Evolutionary conservation across 2,797 vertebrate species (phyloP), one percentile per base, ranked within the genome.

Genomic region (Oreonectes daqikongensis): DNA sequence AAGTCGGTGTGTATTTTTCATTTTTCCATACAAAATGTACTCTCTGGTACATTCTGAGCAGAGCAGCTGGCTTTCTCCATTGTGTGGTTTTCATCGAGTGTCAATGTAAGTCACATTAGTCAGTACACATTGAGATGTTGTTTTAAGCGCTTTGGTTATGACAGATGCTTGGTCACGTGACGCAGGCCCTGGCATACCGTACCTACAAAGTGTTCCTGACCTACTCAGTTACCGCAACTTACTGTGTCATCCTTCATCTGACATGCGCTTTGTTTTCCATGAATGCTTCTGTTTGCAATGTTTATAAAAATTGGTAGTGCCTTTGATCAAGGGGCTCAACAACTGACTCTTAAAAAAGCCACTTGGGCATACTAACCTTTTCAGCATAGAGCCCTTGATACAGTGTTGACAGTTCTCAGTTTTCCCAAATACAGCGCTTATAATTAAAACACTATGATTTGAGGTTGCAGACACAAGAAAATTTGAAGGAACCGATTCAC

Each of bases 371-470:
- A 35, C 32, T 53, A 63, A 74, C 72, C 48, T 66, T 75, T 75
- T 55, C 24, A 42, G 48, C 18, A 11, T 44, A 32, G 48, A 66
- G 24, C 1, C 7, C 35, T 66, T 66, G 48, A 75, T 55, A 55
- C 61, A 66, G 61, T 55, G 35, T 38, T 75, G 61, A 44, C 61
- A 30, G 61, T 75, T 65, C 32, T 65, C 35, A 24, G 59, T 73
- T 32, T 48, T 53, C 60, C 32, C 72, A 65, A 3, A 73, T 11
- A 22, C 46, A 28, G 24, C 63, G 32, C 1, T 74, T 18, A 66
- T 55, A 20, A 55, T 74, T 55, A 55, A 53, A 53, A 75, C 48
- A 42, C 4, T 74, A 55, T 74, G 72, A 74, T 66, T 55, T 75
- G 12, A 55, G 7, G 18, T 55, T 55, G 18, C 24, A 55, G 50